A percentile compares a stretch with the other conserved stretches of the same genome.
These are phyloP conservation scores for Rhea pennata DNA, from an alignment of 2,113 vertebrate species.

Conservation along the genomic window DNA sequence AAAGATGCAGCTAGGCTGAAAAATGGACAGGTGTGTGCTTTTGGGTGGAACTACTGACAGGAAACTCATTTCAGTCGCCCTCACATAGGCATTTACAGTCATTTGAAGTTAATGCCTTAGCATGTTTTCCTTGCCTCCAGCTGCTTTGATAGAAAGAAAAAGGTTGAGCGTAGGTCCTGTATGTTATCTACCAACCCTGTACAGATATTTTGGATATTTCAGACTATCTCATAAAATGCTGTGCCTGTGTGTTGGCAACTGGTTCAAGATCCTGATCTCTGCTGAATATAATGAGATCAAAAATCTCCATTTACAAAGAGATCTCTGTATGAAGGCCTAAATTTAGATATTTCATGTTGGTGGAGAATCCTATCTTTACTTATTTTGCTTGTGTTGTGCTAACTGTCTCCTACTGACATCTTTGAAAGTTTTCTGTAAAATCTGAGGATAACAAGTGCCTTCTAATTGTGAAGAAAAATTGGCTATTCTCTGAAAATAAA, in stretches of 20 bases:
- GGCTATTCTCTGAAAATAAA: not conserved
- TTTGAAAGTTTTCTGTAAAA: not conserved
- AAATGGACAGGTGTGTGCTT: not conserved
- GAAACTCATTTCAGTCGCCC: not conserved
- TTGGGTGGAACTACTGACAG: not conserved
- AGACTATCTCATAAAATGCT: not conserved
- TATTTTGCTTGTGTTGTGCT: not conserved
- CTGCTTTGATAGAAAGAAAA: not conserved
- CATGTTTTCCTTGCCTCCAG: not conserved
- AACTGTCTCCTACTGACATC: too few relatives aligned
- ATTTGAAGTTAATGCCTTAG: not conserved
- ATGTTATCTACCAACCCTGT: not conserved
- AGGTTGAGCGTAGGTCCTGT: not conserved
- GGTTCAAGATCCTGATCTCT: not conserved
- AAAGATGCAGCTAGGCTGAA: not conserved
- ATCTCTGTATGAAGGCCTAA: not conserved
- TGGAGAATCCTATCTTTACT: not conserved
- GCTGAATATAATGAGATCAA: not conserved
- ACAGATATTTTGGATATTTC: not conserved
- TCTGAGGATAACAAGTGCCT: not conserved
- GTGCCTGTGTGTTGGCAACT: not conserved
- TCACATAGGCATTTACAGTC: not conserved
- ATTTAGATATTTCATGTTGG: not conserved
- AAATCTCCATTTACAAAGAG: not conserved
- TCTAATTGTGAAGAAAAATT: not conserved